Evolutionary conservation across 2,797 vertebrate genomes (phyloP), one percentile per base, ranked within the genome.

Genomic region (Novumbra hubbsi): DNA sequence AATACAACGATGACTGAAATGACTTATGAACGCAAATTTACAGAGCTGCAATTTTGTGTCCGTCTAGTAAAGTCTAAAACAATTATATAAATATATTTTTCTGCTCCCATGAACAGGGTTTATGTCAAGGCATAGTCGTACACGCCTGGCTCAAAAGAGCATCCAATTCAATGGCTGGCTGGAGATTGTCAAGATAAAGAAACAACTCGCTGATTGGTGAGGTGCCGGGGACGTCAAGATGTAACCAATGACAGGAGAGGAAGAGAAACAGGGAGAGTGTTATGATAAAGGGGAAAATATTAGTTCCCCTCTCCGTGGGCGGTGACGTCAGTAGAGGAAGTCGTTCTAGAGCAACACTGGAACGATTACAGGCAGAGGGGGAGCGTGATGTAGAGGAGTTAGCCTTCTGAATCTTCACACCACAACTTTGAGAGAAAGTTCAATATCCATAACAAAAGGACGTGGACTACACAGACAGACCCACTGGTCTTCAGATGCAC

Each of bases 271-370:
- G 88, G 90, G 83, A 83, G 87, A 86, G 91, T 93, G 86, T 95
- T 94, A 93, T 92, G 93, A 95, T 93, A 92, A 93, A 90, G 89
- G 84, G 93, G 91, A 91, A 93, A 91, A 91, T 93, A 91, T 92
- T 90, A 92, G 90, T 91, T 89, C 90, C 91, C 62, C 78, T 88
- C 80, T 91, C 90, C 83, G 89, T 92, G 85, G 93, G 92, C 90
- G 81, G 92, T 98, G 97, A 98, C 97, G 97, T 98, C 96, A 97
- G 90, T 90, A 86, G 93, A 92, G 95, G 96, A 96, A 96, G 95
- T 95, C 93, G 94, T 94, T 94, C 94, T 93, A 92, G 92, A 94
- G 93, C 92, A 94, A 94, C 90, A 89, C 92, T 91, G 90, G 91
- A 93, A 93, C 94, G 94, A 94, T 95, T 95, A 95, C 94, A 94